Evolutionary conservation across 2,888 invertebrate genomes (phyloP).

Genomic region (Drosophila gaucha): DNA sequence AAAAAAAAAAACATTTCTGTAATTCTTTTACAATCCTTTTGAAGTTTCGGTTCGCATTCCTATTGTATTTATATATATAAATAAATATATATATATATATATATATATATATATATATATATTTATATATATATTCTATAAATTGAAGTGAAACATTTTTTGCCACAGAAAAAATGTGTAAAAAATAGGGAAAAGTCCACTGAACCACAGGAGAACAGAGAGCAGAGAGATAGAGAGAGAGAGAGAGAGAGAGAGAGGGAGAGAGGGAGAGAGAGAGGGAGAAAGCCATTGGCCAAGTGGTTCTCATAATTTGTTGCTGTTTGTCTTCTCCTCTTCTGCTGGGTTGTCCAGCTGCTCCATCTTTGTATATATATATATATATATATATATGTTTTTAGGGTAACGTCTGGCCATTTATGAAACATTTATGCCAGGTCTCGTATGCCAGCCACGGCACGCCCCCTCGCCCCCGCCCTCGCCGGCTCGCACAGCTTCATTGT

Average conservation of each 20-base stretch:
- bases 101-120: background rate
- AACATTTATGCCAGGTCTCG: slow-evolving; percentile 70
- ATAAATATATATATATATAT: too few relatives aligned
- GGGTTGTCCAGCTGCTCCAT: slow-evolving; percentile 5
- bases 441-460: slow-evolving; percentile 30
- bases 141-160: slow-evolving; percentile 15
- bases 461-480: background rate
- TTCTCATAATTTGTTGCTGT: slow-evolving; percentile 56
- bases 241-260: background rate
- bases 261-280: slow-evolving; percentile 1
- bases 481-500: slow-evolving; percentile 35
- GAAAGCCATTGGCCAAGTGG: slow-evolving; percentile 41
- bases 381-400: slow-evolving; percentile 1
- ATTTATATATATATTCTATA: background rate
- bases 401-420: slow-evolving; percentile 63
- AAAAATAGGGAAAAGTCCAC: background rate
- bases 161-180: slow-evolving; percentile 1
- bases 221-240: background rate
- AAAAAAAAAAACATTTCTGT: too few relatives aligned
- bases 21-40: too few relatives aligned
- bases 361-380: background rate
- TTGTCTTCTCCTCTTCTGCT: slow-evolving; percentile 10
- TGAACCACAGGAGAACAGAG: too few relatives aligned
- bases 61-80: too few relatives aligned
- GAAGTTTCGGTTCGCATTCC: too few relatives aligned